Conservation (phyloP, 2,888 invertebrate species). For the Yponomeuta cagnagella region DNA sequence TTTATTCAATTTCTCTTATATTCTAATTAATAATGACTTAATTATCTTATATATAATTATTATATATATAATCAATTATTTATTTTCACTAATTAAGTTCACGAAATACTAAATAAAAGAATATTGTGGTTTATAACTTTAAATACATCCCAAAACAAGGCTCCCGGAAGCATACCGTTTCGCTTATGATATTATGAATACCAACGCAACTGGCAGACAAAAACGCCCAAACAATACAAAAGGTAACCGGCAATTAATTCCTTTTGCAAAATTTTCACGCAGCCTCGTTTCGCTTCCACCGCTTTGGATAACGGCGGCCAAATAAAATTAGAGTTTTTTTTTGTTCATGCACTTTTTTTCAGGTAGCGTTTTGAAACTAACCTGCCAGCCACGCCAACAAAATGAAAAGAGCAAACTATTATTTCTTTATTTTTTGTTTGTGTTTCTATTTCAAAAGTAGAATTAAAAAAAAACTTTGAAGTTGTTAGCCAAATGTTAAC, state of each 20-base stretch:
- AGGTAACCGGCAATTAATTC: conserved; percentile 4
- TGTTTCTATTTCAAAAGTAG: background rate
- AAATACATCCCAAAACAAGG: background rate
- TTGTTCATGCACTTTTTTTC: background rate
- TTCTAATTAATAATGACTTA: too few relatives aligned
- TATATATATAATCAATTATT: too few relatives aligned
- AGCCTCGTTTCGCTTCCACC: background rate
- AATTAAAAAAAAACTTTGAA: background rate
- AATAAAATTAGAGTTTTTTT: conserved; percentile 2
- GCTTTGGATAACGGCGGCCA: background rate
- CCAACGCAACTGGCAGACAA: background rate
- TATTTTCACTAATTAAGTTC: too few relatives aligned
- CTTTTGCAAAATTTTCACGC: conserved; percentile 8
- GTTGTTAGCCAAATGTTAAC: too few relatives aligned
- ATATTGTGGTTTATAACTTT: background rate
- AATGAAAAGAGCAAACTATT: background rate
- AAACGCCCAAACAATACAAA: background rate
- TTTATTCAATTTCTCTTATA: too few relatives aligned
- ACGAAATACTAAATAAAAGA: too few relatives aligned
- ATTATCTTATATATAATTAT: too few relatives aligned
- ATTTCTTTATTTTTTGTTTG: background rate
- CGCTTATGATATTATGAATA: background rate
- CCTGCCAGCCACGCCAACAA: background rate
- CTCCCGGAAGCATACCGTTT: background rate
- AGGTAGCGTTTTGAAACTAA: background rate